Conservation (phyloP, 1,140 invertebrate species). For the Metaphire vulgaris region DNA sequence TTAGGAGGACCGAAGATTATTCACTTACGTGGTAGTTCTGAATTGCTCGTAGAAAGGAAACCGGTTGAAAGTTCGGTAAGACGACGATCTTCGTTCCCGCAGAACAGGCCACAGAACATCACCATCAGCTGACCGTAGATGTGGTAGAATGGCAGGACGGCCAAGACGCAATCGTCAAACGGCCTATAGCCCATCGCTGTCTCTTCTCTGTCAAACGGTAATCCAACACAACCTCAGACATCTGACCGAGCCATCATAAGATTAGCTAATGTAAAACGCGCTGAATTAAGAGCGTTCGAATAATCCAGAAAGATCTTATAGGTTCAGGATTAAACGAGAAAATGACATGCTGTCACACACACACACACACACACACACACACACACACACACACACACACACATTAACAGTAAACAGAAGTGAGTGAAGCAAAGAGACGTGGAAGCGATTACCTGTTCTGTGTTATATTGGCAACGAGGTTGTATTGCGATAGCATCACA, state of each 20-base stretch:
- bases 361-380: too few species aligned
- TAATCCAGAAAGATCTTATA: too few species aligned
- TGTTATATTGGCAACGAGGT: conserved; percentile 24
- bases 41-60: conserved; percentile 13
- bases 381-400: too few species aligned
- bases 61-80: conserved; percentile 10
- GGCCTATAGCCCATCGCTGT: neutral
- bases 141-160: conserved; percentile 24
- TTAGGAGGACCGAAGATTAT: too few species aligned
- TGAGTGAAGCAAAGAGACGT: too few species aligned
- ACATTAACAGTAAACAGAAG: too few species aligned
- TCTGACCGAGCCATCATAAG: too few species aligned
- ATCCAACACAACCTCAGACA: too few species aligned
- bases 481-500: conserved; percentile 43
- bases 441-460: conserved; percentile 35
- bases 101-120: neutral
- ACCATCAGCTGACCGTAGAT: conserved; percentile 24
- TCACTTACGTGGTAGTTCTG: conserved; percentile 18
- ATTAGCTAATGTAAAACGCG: too few species aligned
- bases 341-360: too few species aligned
- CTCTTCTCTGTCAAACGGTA: neutral
- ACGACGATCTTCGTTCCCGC: neutral
- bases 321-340: too few species aligned
- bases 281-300: too few species aligned
- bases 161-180: neutral